A percentile compares a stretch with the other conserved stretches of the same genome.
Conservation (phyloP, 2,888 invertebrate genomes). For the Tortrix viridana region DNA sequence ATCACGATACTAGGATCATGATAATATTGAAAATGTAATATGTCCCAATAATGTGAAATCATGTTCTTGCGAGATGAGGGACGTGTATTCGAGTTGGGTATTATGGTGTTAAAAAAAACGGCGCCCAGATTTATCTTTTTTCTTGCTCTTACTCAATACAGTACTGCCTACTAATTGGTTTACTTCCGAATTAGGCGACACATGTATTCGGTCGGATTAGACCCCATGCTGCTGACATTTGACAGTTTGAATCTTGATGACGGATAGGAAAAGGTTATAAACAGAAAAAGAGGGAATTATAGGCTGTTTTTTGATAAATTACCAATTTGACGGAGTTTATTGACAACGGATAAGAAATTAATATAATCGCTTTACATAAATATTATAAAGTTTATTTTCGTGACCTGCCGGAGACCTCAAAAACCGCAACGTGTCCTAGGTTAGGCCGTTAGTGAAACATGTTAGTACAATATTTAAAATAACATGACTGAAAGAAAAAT, state of each 20-base stretch:
- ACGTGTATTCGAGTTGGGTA: slow-evolving; percentile 8
- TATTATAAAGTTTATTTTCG: slow-evolving; percentile 55
- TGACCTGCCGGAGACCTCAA: slow-evolving; percentile 60
- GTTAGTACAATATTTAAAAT: slow-evolving; percentile 75
- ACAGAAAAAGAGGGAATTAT: slow-evolving; percentile 76
- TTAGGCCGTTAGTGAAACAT: slow-evolving; percentile 83
- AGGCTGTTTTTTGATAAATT: slow-evolving; percentile 59
- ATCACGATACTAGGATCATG: too few relatives aligned
- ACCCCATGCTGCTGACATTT: slow-evolving; percentile 75
- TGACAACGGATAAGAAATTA: slow-evolving; percentile 20
- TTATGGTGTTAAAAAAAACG: slow-evolving; percentile 10
- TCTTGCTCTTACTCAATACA: neutral
- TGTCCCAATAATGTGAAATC: neutral
- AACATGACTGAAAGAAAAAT: slow-evolving; percentile 84
- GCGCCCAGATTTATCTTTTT: neutral
- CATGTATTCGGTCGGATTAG: slow-evolving; percentile 1
- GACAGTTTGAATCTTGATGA: slow-evolving; percentile 83
- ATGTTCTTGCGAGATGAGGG: neutral
- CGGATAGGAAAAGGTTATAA: slow-evolving; percentile 83
- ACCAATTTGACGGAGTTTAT: slow-evolving; percentile 28
- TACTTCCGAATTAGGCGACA: neutral
- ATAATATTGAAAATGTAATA: too few relatives aligned
- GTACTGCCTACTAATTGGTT: neutral
- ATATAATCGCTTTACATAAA: slow-evolving; percentile 53
- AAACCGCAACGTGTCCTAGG: slow-evolving; percentile 80